Percentiles rank a stretch among this genome's conserved stretches.
phyloP scores from a whole-genome alignment of 2,888 invertebrate species.

The Tinea semifulvella region DNA sequence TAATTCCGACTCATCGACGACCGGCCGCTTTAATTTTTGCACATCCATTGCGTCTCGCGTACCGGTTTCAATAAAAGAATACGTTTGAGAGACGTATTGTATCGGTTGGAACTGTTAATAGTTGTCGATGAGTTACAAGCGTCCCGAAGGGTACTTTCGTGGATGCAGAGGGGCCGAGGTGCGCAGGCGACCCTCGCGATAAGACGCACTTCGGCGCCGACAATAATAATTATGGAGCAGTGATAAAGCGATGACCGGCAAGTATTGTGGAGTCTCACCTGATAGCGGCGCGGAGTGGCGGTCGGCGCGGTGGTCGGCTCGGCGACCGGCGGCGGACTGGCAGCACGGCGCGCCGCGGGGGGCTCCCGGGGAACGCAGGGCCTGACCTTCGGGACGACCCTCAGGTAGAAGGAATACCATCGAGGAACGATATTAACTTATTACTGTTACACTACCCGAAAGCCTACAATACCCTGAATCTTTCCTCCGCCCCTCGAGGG shows the following conservation, averaged over 20 bases:
- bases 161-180: too few relatives aligned
- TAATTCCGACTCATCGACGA: not conserved
- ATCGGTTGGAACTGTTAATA: too few relatives aligned
- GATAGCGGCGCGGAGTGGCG: constrained; percentile 33
- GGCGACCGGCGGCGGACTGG: constrained; percentile 55
- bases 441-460: too few relatives aligned
- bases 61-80: too few relatives aligned
- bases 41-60: too few relatives aligned
- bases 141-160: too few relatives aligned
- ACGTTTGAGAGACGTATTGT: too few relatives aligned
- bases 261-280: constrained; percentile 39
- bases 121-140: too few relatives aligned
- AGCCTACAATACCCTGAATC: too few relatives aligned
- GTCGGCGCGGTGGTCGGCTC: constrained; percentile 23
- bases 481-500: constrained; percentile 36
- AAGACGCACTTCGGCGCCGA: constrained; percentile 52
- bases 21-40: too few relatives aligned
- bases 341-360: constrained; percentile 42
- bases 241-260: constrained; percentile 9
- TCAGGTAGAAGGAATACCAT: constrained; percentile 21
- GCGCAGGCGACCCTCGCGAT: constrained; percentile 56
- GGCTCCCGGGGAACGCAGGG: constrained; percentile 24
- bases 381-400: constrained; percentile 30
- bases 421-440: too few relatives aligned
- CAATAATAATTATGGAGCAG: constrained; percentile 5